phyloP scores from a whole-genome alignment of 1,140 invertebrate species.

The Saccostrea cuccullata region DNA sequence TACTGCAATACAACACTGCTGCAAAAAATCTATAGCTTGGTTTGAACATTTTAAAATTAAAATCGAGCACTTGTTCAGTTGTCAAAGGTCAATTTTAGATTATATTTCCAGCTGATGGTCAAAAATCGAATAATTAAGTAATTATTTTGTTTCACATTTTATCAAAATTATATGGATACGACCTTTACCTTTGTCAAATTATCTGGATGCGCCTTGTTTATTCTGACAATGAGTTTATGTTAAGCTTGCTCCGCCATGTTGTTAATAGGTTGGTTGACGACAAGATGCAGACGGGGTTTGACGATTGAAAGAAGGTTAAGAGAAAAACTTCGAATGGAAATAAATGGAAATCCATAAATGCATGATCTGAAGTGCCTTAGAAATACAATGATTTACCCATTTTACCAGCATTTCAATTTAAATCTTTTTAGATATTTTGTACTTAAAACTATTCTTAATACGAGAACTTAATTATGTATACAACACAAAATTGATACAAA shows the following conservation, averaged over 20 bases:
- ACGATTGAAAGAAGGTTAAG: not conserved
- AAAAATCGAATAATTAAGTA: too few relatives aligned
- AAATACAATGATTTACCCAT: not conserved
- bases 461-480: not conserved
- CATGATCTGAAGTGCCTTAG: not conserved
- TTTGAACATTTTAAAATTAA: too few relatives aligned
- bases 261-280: slow-evolving; percentile 56
- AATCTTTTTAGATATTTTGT: not conserved
- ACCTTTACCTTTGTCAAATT: too few relatives aligned
- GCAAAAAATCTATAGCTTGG: too few relatives aligned
- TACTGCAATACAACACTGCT: too few relatives aligned
- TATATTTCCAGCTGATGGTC: too few relatives aligned
- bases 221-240: too few relatives aligned
- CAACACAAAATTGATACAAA: not conserved
- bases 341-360: not conserved
- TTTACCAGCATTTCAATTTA: not conserved
- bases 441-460: not conserved
- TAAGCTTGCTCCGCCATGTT: slow-evolving; percentile 51
- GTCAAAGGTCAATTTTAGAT: too few relatives aligned
- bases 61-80: too few relatives aligned
- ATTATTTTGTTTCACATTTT: too few relatives aligned
- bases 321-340: not conserved
- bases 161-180: too few relatives aligned
- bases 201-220: too few relatives aligned
- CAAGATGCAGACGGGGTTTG: not conserved